phyloP scores from a whole-genome alignment of 2,797 vertebrate species.

The Gymnocypris eckloni region DNA sequence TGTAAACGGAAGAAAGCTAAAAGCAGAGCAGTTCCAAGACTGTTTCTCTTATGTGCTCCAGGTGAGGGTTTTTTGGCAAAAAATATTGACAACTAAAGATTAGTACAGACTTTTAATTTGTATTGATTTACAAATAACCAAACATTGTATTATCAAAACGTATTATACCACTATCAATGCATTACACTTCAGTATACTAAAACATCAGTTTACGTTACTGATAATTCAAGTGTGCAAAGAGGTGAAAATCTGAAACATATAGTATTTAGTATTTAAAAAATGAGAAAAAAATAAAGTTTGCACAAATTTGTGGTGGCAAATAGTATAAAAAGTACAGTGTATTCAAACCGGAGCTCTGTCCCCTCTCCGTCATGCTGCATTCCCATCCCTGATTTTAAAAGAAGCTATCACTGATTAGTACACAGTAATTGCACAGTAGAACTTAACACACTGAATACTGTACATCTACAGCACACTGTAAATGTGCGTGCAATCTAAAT shows the following conservation, averaged over 20 bases:
- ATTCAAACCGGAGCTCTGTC: not conserved
- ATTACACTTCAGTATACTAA: not conserved
- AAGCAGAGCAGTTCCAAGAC: constrained; percentile 87
- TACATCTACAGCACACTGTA: not conserved
- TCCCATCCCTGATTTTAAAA: not conserved
- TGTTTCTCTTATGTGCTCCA: constrained; percentile 96
- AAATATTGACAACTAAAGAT: not conserved
- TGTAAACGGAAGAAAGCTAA: constrained; percentile 86
- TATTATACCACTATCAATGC: not conserved
- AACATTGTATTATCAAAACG: not conserved
- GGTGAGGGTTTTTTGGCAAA: constrained; percentile 71
- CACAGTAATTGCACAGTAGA: not conserved
- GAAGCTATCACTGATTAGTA: not conserved
- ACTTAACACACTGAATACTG: not conserved
- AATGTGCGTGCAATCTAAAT: constrained; percentile 20
- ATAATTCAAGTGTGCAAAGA: not conserved
- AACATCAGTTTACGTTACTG: not conserved
- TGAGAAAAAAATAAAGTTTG: not conserved
- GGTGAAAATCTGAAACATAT: not conserved
- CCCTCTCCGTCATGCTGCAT: not conserved
- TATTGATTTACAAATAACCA: not conserved
- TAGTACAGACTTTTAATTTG: not conserved
- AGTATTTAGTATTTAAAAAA: not conserved
- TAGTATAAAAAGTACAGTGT: not conserved
- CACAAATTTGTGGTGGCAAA: not conserved